phyloP scores from a whole-genome alignment of 2,888 invertebrate species.

The Cantharis rufa region DNA sequence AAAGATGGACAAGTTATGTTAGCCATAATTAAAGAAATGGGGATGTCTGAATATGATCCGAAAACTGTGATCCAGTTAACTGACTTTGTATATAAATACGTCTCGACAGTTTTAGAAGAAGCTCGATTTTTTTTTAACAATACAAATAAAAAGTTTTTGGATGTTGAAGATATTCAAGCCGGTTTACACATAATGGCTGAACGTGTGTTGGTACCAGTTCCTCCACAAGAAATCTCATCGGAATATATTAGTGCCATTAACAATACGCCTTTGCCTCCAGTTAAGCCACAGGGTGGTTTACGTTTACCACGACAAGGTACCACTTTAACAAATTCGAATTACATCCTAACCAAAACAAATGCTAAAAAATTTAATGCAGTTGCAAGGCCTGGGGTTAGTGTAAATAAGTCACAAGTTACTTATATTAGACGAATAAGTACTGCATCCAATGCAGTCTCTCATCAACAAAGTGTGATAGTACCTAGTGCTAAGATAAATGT shows the following conservation, averaged over 20 bases:
- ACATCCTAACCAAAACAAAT: conserved; percentile 39
- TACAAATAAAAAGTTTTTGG: conserved; percentile 89
- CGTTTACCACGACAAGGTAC: conserved; percentile 70
- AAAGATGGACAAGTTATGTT: conserved; percentile 96
- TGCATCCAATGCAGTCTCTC: conserved; percentile 38
- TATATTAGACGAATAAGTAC: conserved; percentile 58
- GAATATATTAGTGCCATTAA: conserved; percentile 90
- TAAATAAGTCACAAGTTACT: conserved; percentile 61
- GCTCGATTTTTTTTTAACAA: conserved; percentile 88
- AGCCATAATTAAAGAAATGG: conserved; percentile 94
- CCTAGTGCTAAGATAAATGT: neutral
- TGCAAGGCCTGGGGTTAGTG: conserved; percentile 51
- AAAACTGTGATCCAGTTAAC: conserved; percentile 91
- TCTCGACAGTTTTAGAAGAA: conserved; percentile 89
- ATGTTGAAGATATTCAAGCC: conserved; percentile 88
- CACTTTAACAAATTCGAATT: neutral
- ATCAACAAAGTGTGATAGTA: neutral
- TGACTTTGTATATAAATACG: conserved; percentile 92
- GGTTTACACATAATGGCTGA: conserved; percentile 90
- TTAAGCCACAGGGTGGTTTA: conserved; percentile 91
- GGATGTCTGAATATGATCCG: conserved; percentile 91
- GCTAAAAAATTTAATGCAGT: conserved; percentile 48
- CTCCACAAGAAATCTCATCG: conserved; percentile 83
- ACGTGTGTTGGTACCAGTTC: conserved; percentile 87
- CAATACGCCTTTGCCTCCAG: conserved; percentile 81